These are phyloP conservation scores for Metopia argyrocephala DNA, from an alignment of 2,888 invertebrate genomes.

Conservation along the genomic window DNA sequence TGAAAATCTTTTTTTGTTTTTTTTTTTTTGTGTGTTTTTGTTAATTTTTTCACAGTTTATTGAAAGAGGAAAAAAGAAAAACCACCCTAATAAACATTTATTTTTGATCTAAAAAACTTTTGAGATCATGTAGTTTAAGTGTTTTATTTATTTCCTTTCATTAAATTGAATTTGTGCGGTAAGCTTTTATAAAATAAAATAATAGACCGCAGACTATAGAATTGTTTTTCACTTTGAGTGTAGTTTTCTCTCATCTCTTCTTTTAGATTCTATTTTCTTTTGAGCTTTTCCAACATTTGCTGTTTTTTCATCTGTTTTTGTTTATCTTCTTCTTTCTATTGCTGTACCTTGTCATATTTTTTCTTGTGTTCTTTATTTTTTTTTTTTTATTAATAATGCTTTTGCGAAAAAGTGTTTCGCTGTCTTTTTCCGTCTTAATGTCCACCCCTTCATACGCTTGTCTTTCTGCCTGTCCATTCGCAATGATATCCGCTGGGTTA, in stretches of 20 bases:
- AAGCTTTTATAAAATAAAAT: conserved; percentile 16
- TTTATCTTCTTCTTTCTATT: background rate
- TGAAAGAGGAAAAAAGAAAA: too few relatives aligned
- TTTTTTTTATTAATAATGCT: conserved; percentile 40
- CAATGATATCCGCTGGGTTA: conserved; percentile 50
- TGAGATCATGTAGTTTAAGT: background rate
- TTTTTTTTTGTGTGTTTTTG: too few relatives aligned
- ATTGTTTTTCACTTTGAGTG: conserved; percentile 44
- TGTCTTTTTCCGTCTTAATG: conserved; percentile 15
- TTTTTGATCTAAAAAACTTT: background rate
- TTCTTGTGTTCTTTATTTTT: background rate
- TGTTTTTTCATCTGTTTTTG: conserved; percentile 35
- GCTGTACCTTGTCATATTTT: background rate
- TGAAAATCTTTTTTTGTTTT: too few relatives aligned
- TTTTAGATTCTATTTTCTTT: conserved; percentile 43
- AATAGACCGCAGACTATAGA: conserved; percentile 47
- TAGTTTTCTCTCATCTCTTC: conserved; percentile 16
- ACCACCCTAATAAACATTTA: too few relatives aligned
- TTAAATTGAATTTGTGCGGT: background rate
- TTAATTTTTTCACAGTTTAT: too few relatives aligned
- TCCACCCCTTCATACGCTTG: conserved; percentile 11
- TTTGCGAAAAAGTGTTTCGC: conserved; percentile 65
- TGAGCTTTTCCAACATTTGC: conserved; percentile 37
- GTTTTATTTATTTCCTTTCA: conserved; percentile 5
- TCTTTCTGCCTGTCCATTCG: conserved; percentile 35